Evolutionary conservation across 2,888 invertebrate genomes (phyloP), one percentile per base, ranked within the genome.

Genomic region (Heliconius cydno): DNA sequence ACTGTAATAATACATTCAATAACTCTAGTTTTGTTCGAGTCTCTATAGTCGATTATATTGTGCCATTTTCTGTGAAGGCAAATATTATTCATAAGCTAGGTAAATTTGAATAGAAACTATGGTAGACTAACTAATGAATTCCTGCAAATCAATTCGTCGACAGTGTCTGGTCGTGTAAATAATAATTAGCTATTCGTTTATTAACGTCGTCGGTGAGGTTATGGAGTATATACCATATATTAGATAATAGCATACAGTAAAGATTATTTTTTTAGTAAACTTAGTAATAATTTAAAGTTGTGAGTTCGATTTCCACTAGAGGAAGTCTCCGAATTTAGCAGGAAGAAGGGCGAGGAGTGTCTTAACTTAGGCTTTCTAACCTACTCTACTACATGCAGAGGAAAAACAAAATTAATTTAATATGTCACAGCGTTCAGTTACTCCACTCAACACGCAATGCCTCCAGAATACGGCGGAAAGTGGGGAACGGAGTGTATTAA

Each of bases 41-140:
- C 7, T 46, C 28, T 66, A 41, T 41, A 46, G 41, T 66, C 75
- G 13, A 66, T 66, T 75, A 22, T 75, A 28, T 66, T 66, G 28
- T 66, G 41, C 65, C 70, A 63, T 77, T 77, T 65, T 30, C 52
- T 52, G 74, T 65, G 52, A 80, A 41, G 34, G 46, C 74, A 63
- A 78, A 74, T 75, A 75, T 78, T 77, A 80, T 80, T 77, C 73
- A 80, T 77, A 74, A n/a, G 68, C 65, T 52, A 67, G 15, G 79
- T 80, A 77, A 79, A 79, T 82, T 82, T 80, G 77, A 79, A 81
- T 73, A 68, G 79, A 73, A 79, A 79, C 77, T 80, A 74, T 74
- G 76, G 66, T 70, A 67, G 78, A 80, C 80, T 80, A 63, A 75
- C 66, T 80, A 80, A 80, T 79, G 80, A 79, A 79, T 80, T 79